Evolutionary conservation across 2,797 vertebrate genomes (phyloP).

Genomic region (Phataginus tetradactyla): DNA sequence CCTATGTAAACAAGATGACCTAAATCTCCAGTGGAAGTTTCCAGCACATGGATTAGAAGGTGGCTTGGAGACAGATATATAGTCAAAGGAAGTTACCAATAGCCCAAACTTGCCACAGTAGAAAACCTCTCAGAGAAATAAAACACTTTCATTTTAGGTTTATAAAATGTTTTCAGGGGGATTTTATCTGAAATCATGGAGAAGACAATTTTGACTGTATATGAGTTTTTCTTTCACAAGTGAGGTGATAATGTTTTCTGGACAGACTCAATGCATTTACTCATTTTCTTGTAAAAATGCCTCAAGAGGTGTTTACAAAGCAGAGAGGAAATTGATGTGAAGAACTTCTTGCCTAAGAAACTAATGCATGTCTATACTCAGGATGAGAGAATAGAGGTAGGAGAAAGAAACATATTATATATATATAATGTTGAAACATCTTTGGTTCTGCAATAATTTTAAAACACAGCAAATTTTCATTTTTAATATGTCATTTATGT

Average conservation of each 20-base stretch:
- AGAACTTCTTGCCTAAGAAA: neutral
- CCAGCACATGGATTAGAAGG: neutral
- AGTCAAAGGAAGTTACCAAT: neutral
- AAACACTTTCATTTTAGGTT: neutral
- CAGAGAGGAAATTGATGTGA: neutral
- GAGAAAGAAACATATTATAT: neutral
- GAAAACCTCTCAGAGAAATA: neutral
- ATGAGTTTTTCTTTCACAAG: neutral
- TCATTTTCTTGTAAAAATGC: constrained; percentile 20
- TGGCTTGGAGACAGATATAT: neutral
- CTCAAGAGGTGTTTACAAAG: neutral
- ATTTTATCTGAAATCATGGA: neutral
- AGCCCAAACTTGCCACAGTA: neutral
- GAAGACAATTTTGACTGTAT: neutral
- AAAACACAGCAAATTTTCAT: neutral
- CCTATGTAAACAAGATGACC: neutral
- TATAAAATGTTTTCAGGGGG: neutral
- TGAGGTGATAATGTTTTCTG: neutral
- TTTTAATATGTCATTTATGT: neutral
- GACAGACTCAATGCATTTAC: neutral
- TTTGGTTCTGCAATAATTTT: neutral
- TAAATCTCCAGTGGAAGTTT: neutral
- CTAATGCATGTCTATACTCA: neutral
- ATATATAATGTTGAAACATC: neutral
- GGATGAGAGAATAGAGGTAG: neutral